Base-by-base conservation (phyloP, 2,888 invertebrate genomes). In the Adelognathus sp. region DNA sequence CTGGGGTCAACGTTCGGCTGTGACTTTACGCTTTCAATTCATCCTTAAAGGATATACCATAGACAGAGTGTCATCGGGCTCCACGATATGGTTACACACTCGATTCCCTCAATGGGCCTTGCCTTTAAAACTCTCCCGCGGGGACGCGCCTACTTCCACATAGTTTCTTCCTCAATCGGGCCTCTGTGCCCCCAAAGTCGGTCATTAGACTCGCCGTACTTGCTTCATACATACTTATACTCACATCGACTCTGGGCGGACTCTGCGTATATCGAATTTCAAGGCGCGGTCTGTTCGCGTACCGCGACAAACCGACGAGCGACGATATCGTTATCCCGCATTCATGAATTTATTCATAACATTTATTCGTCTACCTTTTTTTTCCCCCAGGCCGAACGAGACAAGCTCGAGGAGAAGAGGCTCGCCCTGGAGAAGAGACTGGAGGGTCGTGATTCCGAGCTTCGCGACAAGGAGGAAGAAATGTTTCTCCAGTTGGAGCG, bases 391-490 rank as follows among this genome's bases (percentile, higher is more conserved):
- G 93, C 92, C 81, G 94, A 94, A 88, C 91, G 93, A 76, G 94
- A 94, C 86, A 93, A 92, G 84, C 87, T 94, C 84, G 92, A 93
- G 44, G 92, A 92, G 77, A 92, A 92, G 60, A 92, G 93, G 54
- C 91, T 92, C 21, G 91, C 91, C 76, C 86, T 94, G 85, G 93
- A 93, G 72, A 92, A 91, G 85, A 90, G 92, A 72, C 86, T 94
- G 81, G 94, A 94, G 86, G 92, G 92, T 56, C 93, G 93, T 87
- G 94, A 94, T 82, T 88, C 92, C 56, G 92, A 94, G 79, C 88
- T 94, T 36, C 92, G 93, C 74, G 93, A 93, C 84, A 94, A 94
- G 87, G 94, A 94, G 85, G 94, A 94, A 84, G 94, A 94, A 83
- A 92, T 94, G 29, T 94, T 94, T 87, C 88, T 93, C 24, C 94